Percentiles rank a stretch among this genome's conserved stretches.
phyloP scores from a whole-genome alignment of 2,888 invertebrate genomes.

The Thecocarcelia acutangulata region DNA sequence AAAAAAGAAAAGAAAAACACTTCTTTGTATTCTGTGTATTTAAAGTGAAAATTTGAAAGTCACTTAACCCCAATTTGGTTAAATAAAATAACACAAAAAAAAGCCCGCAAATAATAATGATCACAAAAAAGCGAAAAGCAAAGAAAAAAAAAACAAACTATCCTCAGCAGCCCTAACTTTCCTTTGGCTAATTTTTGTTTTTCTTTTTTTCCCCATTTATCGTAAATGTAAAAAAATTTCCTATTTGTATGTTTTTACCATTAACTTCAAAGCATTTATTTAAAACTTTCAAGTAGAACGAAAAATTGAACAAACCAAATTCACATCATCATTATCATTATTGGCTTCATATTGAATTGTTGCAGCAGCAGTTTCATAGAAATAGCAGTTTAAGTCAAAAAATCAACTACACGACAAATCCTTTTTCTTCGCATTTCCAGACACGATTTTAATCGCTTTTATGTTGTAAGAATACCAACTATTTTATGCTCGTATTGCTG shows the following conservation, averaged over 20 bases:
- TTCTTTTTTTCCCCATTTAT: conserved; percentile 34
- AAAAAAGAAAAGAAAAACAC: neutral
- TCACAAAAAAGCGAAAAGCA: conserved; percentile 11
- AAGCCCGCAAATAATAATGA: conserved; percentile 39
- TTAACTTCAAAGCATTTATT: neutral
- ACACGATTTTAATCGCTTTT: conserved; percentile 72
- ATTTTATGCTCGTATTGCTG: conserved; percentile 28
- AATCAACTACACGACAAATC: conserved; percentile 65
- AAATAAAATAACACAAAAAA: conserved; percentile 32
- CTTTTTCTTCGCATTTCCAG: conserved; percentile 68
- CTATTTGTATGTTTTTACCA: conserved; percentile 30
- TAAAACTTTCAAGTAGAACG: conserved; percentile 35
- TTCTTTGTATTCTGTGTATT: neutral
- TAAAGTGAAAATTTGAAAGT: conserved; percentile 68
- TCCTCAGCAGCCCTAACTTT: conserved; percentile 69
- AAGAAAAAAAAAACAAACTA: conserved; percentile 7
- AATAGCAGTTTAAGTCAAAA: conserved; percentile 27
- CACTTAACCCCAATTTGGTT: conserved; percentile 68
- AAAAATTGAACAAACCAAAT: conserved; percentile 37
- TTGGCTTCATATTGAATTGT: neutral
- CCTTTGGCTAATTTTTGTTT: conserved; percentile 70
- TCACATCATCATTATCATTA: conserved; percentile 38
- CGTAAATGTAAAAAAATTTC: conserved; percentile 31
- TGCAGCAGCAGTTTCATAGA: conserved; percentile 2
- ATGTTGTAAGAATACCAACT: conserved; percentile 55